Evolutionary conservation across 2,888 invertebrate genomes (phyloP).

Genomic region (Drosophila helvetica): DNA sequence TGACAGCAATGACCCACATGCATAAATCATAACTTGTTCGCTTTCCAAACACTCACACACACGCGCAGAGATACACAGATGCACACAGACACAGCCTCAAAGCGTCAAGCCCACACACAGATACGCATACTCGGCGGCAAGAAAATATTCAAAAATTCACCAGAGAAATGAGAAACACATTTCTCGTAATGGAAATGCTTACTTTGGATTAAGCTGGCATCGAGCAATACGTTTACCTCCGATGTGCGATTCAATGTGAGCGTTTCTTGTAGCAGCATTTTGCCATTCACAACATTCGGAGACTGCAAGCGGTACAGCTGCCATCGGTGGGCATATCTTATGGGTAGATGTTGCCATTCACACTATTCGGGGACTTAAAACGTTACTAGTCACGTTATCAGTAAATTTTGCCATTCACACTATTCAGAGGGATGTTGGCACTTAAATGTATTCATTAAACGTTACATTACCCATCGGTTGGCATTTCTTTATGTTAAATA

Average conservation of each 20-base stretch:
- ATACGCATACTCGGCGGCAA: neutral
- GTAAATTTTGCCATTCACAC: too few relatives aligned
- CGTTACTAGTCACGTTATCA: too few relatives aligned
- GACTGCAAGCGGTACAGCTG: too few relatives aligned
- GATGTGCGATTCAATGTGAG: too few relatives aligned
- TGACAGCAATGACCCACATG: slow-evolving; percentile 82
- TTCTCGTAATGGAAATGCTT: neutral
- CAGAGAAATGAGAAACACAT: slow-evolving; percentile 10
- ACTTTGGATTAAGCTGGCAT: neutral
- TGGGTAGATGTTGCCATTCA: too few relatives aligned
- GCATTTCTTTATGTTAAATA: too few relatives aligned
- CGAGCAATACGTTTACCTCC: neutral
- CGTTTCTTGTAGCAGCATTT: too few relatives aligned
- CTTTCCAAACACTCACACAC: slow-evolving; percentile 31
- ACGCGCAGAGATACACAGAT: slow-evolving; percentile 6
- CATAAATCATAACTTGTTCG: slow-evolving; percentile 80
- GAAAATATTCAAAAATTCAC: slow-evolving; percentile 59
- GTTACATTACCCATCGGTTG: too few relatives aligned
- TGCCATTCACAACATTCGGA: too few relatives aligned
- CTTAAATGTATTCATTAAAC: too few relatives aligned
- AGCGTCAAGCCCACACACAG: neutral
- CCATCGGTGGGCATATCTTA: accelerated
- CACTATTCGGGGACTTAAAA: too few relatives aligned
- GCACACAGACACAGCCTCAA: neutral
- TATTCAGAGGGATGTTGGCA: too few relatives aligned